Base-by-base conservation (phyloP, 2,888 invertebrate genomes). In the Lampropteryx suffumata region DNA sequence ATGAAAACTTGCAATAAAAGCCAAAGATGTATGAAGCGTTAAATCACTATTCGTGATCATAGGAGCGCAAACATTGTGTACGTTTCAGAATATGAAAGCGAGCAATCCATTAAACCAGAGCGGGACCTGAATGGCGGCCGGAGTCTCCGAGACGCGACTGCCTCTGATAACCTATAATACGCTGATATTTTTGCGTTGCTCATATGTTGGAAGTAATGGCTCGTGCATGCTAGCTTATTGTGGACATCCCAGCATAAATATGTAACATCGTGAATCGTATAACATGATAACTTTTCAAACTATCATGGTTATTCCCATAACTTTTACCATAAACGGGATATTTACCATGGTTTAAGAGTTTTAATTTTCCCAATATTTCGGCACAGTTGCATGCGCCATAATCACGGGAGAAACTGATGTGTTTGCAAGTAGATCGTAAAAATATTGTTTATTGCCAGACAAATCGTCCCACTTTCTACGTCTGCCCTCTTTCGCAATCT, bases 141-240 rank as follows among this genome's bases (percentile, higher is more conserved):
- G 72, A 72, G 75, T 68, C 77, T 73, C 76, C 65, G 79, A 83
- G 86, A 84, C 83, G 81, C 75, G 84, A 77, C 84, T 73, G 80
- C 77, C 76, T 84, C 83, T 89, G 88, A 89, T 88, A 89, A 88
- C 85, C 88, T 79, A 84, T 88, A 89, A 89, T 89, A 85, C 89
- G 82, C 84, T 84, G 88, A 89, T 90, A 90, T 90, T 90, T 89
- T 86, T 88, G 84, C 86, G 82, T 84, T 88, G 86, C 88, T 89
- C 89, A 90, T 89, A 90, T 85, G 88, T 89, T 83, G 90, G 85
- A 88, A 89, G 90, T 90, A 90, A 90, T 89, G 88, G 85, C 76
- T 83, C 77, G 84, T 82, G 71, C 67, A 50, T 62, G 73, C 67
- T 70, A 50, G 70, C 56, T 59, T 50, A 53, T 55, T 70, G 60